These are phyloP conservation scores for Drosophila trapezifrons DNA, from an alignment of 1,140 invertebrate genomes.

Conservation along the genomic window DNA sequence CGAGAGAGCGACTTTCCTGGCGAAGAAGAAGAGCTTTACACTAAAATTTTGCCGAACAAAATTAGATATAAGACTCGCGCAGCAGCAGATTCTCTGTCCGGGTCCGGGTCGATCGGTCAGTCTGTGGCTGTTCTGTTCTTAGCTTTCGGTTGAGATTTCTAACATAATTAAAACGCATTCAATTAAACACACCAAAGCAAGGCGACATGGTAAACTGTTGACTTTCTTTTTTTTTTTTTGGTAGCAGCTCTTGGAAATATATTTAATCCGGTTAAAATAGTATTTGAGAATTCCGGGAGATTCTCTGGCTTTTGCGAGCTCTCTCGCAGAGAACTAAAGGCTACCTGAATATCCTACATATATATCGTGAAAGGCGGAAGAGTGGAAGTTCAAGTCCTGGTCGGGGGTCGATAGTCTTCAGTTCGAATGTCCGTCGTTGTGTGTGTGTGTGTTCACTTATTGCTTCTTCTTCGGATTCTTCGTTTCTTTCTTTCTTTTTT, in stretches of 20 bases:
- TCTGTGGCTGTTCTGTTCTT: slow-evolving; percentile 33
- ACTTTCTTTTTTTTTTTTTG: slow-evolving; percentile 43
- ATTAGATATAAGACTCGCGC: slow-evolving; percentile 63
- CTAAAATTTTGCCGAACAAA: slow-evolving; percentile 72
- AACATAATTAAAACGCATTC: slow-evolving; percentile 80
- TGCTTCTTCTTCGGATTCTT: slow-evolving; percentile 52
- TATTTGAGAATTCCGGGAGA: slow-evolving; percentile 18
- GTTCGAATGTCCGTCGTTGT: slow-evolving; percentile 57
- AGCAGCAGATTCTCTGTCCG: slow-evolving; percentile 32
- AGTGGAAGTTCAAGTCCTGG: slow-evolving; percentile 23
- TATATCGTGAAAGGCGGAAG: slow-evolving; percentile 4
- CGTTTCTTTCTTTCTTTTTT: slow-evolving; percentile 29
- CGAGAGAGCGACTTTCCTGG: slow-evolving; percentile 3
- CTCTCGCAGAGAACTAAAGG: slow-evolving; percentile 11
- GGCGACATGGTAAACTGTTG: slow-evolving; percentile 41
- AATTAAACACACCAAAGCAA: slow-evolving; percentile 82
- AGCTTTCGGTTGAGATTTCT: slow-evolving; percentile 75
- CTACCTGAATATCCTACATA: slow-evolving; percentile 22
- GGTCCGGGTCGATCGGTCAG: slow-evolving; percentile 19
- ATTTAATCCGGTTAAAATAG: slow-evolving; percentile 6
- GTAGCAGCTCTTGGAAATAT: slow-evolving; percentile 33
- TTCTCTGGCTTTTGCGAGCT: slow-evolving; percentile 19
- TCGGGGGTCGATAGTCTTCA: slow-evolving; percentile 38
- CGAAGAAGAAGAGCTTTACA: slow-evolving; percentile 49
- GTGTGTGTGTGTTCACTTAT: slow-evolving; percentile 36